phyloP scores from a whole-genome alignment of 2,113 vertebrate genomes.

The Colius striatus region DNA sequence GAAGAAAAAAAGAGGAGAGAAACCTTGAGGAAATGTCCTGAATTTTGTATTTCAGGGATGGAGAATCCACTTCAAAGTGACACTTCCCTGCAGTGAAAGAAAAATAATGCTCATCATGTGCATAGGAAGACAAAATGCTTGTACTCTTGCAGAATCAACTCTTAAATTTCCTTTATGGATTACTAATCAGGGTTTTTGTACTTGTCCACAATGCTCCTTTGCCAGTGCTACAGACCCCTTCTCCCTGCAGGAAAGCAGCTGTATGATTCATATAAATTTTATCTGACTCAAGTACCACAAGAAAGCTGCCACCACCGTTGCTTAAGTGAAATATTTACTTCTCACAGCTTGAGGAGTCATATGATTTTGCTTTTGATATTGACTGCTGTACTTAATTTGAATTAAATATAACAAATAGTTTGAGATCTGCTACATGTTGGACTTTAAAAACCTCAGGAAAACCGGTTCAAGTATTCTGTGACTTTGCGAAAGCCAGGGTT shows the following conservation, averaged over 20 bases:
- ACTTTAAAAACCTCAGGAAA: not conserved
- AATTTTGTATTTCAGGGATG: conserved; percentile 2
- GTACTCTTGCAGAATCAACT: not conserved
- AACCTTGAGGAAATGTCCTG: conserved; percentile 2
- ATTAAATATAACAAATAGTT: not conserved
- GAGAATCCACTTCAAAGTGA: not conserved
- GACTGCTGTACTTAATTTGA: conserved; percentile 27
- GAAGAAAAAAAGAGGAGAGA: not conserved
- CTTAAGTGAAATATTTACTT: conserved; percentile 46
- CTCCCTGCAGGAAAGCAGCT: not conserved
- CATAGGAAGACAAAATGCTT: not conserved
- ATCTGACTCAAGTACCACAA: not conserved
- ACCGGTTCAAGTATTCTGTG: not conserved
- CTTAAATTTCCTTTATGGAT: not conserved
- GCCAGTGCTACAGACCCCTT: not conserved
- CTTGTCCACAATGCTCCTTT: conserved; percentile 1
- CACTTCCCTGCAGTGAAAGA: not conserved
- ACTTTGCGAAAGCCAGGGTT: not conserved
- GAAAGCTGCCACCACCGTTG: not conserved
- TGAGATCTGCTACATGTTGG: not conserved
- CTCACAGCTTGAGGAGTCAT: conserved; percentile 54
- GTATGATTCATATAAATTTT: not conserved
- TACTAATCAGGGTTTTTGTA: conserved; percentile 30
- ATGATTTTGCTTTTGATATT: conserved; percentile 11
- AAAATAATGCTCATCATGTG: not conserved